Base-by-base conservation (phyloP, 2,113 vertebrate genomes). In the Baryphthengus martii region DNA sequence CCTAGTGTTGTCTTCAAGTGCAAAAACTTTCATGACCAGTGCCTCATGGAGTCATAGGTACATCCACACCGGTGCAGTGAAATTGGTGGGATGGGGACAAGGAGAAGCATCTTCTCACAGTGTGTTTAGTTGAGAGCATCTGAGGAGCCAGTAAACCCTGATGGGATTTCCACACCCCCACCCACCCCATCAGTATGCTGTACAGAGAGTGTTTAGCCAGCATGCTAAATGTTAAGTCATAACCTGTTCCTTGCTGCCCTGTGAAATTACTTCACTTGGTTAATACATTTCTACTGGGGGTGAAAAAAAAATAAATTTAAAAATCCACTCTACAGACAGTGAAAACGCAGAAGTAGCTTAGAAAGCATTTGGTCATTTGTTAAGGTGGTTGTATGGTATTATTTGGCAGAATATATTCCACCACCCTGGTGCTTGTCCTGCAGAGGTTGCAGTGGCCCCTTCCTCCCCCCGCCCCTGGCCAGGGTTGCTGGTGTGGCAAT, bases 261-360 rank as follows among this genome's bases (percentile, higher is more conserved):
- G n/a, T 75, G 86, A 84, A 92, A 90, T 92, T 35, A 77, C 76
- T 95, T 95, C 53, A 68, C 49, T 85, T 33, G 79, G 55, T 90
- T 79, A 89, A 92, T 92, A 86, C 47, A 87, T 94, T 95, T 94
- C 83, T 87, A 20, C 40, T 63, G 19, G 17, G 23, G 17, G 12
- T 1, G 1, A 5, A 20, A 44, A 33, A n/a, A 31, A 16, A 0
- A 50, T 9, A 20, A 56, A 52, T 28, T 28, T 13, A 12, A 10
- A 17, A 6, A 70, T 18, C 55, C 44, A 9, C n/a, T 63, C 26
- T 59, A 44, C 68, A 82, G 70, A 68, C 18, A 45, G 63, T 61
- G 31, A 35, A 83, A 90, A 81, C 16, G 10, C 29, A 68, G 42
- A 78, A 75, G 56, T 23, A 79, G 53, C 66, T 94, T 87, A 62